A percentile compares a stretch with the other conserved stretches of the same genome.
Evolutionary conservation across 2,797 vertebrate genomes (phyloP).

Genomic region (Hybognathus amarus): DNA sequence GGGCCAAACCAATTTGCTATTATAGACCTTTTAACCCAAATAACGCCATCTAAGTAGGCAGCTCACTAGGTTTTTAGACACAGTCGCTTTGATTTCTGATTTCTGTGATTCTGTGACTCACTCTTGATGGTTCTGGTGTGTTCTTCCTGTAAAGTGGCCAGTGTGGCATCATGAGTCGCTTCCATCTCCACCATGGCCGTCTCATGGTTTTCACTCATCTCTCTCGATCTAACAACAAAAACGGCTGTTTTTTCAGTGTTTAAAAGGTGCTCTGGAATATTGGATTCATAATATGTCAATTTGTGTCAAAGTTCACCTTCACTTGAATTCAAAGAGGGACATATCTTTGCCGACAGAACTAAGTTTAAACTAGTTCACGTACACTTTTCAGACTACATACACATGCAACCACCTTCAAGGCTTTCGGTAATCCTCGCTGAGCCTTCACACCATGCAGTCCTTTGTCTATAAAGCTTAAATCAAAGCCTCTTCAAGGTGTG

Average conservation of each 20-base stretch:
- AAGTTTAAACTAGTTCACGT: neutral
- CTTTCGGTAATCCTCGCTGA: neutral
- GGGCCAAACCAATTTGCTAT: neutral
- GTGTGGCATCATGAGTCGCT: constrained; percentile 78
- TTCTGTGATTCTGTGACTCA: constrained; percentile 64
- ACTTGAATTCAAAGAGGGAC: neutral
- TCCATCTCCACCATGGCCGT: constrained; percentile 84
- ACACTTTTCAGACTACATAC: neutral
- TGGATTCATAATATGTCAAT: neutral
- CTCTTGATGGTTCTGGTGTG: constrained; percentile 88
- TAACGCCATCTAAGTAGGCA: neutral
- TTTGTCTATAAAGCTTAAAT: neutral
- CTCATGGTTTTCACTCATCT: constrained; percentile 86
- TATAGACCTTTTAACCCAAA: neutral
- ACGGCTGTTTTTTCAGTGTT: neutral
- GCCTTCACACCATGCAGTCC: neutral
- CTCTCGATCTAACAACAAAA: constrained; percentile 82
- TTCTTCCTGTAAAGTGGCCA: constrained; percentile 86
- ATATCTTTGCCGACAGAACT: neutral
- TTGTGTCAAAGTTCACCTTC: neutral
- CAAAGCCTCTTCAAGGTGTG: neutral
- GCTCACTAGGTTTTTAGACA: neutral
- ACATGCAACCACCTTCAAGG: neutral
- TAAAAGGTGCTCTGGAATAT: neutral
- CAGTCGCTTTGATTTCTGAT: neutral